Percentiles rank a stretch among this genome's conserved stretches.
phyloP scores from a whole-genome alignment of 2,888 invertebrate genomes.

The Peribatodes rhomboidaria region DNA sequence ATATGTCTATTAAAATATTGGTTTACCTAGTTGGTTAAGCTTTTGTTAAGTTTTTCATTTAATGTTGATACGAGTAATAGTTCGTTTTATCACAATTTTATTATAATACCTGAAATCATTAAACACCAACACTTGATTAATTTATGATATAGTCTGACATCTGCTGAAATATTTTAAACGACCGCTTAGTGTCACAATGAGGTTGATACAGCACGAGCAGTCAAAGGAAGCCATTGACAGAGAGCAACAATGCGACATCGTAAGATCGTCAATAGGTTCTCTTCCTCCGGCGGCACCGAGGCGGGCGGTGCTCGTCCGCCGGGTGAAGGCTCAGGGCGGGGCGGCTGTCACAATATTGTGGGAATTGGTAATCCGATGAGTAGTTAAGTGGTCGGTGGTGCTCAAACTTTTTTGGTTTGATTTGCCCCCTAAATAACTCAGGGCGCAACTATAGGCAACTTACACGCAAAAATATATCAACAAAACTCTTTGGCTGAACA shows the following conservation, averaged over 20 bases:
- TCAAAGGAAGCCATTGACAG: slow-evolving; percentile 30
- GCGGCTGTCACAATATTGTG: slow-evolving; percentile 68
- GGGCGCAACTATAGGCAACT: too few relatives aligned
- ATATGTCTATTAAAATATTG: too few relatives aligned
- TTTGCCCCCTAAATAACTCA: neutral
- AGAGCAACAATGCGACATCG: slow-evolving; percentile 24
- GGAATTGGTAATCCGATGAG: slow-evolving; percentile 44
- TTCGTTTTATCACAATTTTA: too few relatives aligned
- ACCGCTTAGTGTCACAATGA: neutral
- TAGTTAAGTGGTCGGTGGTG: slow-evolving; percentile 25
- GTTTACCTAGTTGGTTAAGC: too few relatives aligned
- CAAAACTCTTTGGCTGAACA: too few relatives aligned
- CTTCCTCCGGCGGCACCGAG: slow-evolving; percentile 5
- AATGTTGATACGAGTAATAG: too few relatives aligned
- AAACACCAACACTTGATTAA: too few relatives aligned
- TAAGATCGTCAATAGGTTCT: slow-evolving; percentile 44
- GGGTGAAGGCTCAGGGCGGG: slow-evolving; percentile 48
- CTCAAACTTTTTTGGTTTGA: slow-evolving; percentile 41
- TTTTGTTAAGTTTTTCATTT: too few relatives aligned
- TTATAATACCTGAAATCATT: too few relatives aligned
- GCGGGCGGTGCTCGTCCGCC: slow-evolving; percentile 34
- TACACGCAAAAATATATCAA: too few relatives aligned
- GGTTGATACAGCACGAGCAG: neutral
- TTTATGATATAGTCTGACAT: neutral
- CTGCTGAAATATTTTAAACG: neutral